Conservation (phyloP, 2,113 vertebrate species). For the Crotalus viridis region DNA sequence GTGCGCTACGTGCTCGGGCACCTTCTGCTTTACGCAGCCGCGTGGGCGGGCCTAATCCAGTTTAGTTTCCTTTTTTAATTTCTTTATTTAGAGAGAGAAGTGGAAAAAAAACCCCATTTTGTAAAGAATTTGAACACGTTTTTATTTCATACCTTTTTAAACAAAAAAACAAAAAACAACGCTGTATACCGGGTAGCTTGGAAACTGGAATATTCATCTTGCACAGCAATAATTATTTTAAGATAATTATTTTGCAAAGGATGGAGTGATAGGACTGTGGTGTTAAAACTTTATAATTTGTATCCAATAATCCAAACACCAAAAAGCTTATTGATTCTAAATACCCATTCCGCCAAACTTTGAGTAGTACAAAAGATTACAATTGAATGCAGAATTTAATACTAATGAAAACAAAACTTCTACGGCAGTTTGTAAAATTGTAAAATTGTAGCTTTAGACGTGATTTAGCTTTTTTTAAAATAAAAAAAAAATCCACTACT, state of each 20-base stretch:
- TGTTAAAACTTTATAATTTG: not conserved
- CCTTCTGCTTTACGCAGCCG: not conserved
- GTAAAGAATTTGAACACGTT: accelerated
- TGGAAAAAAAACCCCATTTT: conserved; percentile 23
- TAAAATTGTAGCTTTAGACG: not conserved
- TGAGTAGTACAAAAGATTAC: not conserved
- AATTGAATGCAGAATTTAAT: not conserved
- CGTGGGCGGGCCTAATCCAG: not conserved
- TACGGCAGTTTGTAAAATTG: not conserved
- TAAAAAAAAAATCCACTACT: not conserved
- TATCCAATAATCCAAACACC: not conserved
- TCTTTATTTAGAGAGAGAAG: not conserved
- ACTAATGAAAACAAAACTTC: not conserved
- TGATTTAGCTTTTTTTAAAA: not conserved
- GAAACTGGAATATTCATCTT: not conserved
- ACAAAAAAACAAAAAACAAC: not conserved
- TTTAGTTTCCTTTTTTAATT: not conserved
- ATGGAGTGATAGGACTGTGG: not conserved
- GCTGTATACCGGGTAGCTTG: not conserved
- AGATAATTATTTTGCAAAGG: not conserved
- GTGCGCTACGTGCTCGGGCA: conserved; percentile 57
- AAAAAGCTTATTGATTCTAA: not conserved
- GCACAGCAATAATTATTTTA: not conserved
- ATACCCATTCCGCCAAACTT: not conserved
- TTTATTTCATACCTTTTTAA: not conserved